Conservation (phyloP, 2,797 vertebrate genomes). For the Rhodeus uyekii region DNA sequence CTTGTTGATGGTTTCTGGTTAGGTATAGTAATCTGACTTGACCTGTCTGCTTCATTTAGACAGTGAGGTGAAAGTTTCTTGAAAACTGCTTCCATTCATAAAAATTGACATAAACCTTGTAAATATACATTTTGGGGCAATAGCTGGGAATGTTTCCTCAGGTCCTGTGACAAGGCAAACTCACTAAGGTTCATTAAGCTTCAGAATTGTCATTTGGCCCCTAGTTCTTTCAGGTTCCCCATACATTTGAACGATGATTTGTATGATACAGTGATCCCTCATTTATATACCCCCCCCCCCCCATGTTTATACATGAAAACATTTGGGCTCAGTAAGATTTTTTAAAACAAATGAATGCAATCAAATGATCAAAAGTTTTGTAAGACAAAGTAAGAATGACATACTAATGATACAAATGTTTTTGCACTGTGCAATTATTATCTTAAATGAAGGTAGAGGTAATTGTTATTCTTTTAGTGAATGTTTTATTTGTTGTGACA, state of each 20-base stretch:
- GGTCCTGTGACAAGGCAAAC: neutral
- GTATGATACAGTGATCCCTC: too few relatives aligned
- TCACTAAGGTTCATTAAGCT: neutral
- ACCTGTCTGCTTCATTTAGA: neutral
- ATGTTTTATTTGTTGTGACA: neutral
- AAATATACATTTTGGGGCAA: neutral
- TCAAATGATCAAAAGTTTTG: neutral
- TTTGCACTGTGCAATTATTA: neutral
- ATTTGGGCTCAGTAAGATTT: neutral
- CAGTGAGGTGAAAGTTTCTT: neutral
- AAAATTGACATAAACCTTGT: neutral
- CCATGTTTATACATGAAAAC: neutral
- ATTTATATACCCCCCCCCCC: too few relatives aligned
- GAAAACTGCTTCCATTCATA: neutral
- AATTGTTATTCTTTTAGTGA: neutral
- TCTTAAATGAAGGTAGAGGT: neutral
- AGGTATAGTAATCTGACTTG: neutral
- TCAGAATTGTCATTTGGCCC: neutral
- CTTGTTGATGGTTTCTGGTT: neutral
- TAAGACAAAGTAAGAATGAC: neutral
- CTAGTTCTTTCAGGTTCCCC: neutral
- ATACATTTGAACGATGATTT: neutral
- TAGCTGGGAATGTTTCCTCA: neutral
- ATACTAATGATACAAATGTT: neutral
- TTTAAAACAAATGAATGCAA: neutral